Conservation (phyloP, 2,797 vertebrate genomes). For the Periparus ater region DNA sequence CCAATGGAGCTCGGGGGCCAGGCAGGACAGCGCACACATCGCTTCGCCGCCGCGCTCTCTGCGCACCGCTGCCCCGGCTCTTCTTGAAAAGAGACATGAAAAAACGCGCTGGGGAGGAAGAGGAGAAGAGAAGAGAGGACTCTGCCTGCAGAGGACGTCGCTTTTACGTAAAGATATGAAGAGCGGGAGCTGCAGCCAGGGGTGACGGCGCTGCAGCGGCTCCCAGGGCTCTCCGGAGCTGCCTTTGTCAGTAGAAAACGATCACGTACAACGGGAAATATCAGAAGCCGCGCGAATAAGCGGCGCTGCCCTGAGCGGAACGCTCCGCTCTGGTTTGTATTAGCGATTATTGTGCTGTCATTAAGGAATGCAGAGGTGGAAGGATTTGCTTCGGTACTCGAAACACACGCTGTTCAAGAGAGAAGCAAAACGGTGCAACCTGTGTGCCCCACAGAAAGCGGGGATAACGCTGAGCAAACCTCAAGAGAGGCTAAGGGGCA, state of each 20-base stretch:
- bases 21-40: not conserved
- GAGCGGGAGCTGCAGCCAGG: not conserved
- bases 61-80: not conserved
- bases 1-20: not conserved
- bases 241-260: not conserved
- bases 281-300: not conserved
- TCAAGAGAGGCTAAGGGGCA: not conserved
- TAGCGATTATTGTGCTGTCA: not conserved
- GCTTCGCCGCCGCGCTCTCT: not conserved
- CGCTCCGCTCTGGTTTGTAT: conserved; percentile 6
- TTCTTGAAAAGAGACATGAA: not conserved
- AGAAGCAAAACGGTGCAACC: not conserved
- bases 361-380: conserved; percentile 20
- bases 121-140: not conserved
- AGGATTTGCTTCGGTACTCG: not conserved
- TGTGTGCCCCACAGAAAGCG: not conserved
- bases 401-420: not conserved
- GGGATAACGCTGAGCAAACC: not conserved
- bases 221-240: not conserved
- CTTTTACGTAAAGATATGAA: not conserved
- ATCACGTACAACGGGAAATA: not conserved
- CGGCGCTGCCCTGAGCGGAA: not conserved
- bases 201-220: not conserved
- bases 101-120: not conserved
- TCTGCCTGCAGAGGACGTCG: not conserved